Evolutionary conservation across 2,113 vertebrate genomes (phyloP).

Genomic region (Macquaria australasica): DNA sequence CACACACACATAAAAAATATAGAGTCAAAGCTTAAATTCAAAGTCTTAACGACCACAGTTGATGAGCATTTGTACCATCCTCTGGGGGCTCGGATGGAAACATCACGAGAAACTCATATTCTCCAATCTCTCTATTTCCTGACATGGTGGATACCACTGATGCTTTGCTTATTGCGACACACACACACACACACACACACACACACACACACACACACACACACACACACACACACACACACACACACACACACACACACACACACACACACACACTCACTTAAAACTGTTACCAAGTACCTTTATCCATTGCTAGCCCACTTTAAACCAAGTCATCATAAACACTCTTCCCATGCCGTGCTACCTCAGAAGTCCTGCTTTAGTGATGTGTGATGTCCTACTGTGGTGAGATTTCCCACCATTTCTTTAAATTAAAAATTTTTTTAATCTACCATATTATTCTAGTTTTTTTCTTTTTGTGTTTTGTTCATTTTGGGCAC

Average conservation of each 20-base stretch:
- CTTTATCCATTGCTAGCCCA: background rate
- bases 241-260: constrained; percentile 1
- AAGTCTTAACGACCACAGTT: background rate
- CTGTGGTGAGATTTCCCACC: background rate
- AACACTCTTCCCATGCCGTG: constrained; percentile 10
- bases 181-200: constrained; percentile 9
- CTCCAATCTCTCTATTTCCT: background rate
- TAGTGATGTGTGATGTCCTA: background rate
- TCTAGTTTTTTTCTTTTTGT: no score
- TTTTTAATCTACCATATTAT: no score
- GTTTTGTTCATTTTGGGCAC: no score
- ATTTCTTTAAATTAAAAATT: no score
- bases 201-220: constrained; percentile 15
- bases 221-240: background rate
- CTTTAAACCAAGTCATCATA: constrained; percentile 12
- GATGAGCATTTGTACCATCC: background rate
- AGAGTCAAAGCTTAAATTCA: no score
- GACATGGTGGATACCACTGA: background rate
- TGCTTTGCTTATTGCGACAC: background rate
- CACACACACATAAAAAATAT: no score
- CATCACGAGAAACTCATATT: background rate
- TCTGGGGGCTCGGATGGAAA: background rate
- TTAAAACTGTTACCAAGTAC: background rate
- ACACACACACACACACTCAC: background rate
- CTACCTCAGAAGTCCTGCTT: constrained; percentile 7